Percentiles rank a stretch among this genome's conserved stretches.
These are phyloP conservation scores for Scomber japonicus DNA, from an alignment of 2,113 vertebrate genomes.

Conservation along the genomic window DNA sequence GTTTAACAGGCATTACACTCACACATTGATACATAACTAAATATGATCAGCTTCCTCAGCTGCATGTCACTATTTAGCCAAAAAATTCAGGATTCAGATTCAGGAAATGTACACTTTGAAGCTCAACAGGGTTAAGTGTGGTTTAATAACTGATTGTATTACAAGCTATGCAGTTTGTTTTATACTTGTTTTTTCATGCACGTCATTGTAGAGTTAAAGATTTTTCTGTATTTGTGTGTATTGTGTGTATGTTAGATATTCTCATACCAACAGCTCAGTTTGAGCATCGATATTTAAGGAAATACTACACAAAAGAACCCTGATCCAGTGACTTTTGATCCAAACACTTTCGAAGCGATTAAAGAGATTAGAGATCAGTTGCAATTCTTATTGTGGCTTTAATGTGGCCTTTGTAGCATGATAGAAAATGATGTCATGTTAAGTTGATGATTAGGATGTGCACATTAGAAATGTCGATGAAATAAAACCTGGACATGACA, in stretches of 20 bases:
- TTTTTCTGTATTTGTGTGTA: conserved; percentile 4
- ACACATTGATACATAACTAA: not conserved
- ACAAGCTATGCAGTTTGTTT: conserved; percentile 15
- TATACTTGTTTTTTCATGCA: conserved; percentile 28
- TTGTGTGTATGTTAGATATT: conserved; percentile 8
- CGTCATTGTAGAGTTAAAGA: conserved; percentile 10
- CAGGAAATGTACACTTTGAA: conserved; percentile 24
- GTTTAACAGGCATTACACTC: not conserved
- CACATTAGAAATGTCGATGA: conserved; percentile 8
- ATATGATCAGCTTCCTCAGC: not conserved
- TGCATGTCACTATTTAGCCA: not conserved
- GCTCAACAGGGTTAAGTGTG: conserved; percentile 30
- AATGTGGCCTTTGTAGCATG: conserved; percentile 66
- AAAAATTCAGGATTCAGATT: conserved; percentile 9
- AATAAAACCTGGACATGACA: not conserved
- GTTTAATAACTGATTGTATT: conserved; percentile 1
- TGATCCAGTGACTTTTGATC: not conserved
- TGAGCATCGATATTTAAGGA: not conserved
- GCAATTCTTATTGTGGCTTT: conserved; percentile 35
- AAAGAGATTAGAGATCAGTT: conserved; percentile 34
- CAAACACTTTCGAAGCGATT: not conserved
- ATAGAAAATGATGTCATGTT: not conserved
- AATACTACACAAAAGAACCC: not conserved
- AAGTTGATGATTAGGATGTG: not conserved
- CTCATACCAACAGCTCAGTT: not conserved